Conservation (phyloP, 2,797 vertebrate genomes). For the Darevskia mixta region DNA sequence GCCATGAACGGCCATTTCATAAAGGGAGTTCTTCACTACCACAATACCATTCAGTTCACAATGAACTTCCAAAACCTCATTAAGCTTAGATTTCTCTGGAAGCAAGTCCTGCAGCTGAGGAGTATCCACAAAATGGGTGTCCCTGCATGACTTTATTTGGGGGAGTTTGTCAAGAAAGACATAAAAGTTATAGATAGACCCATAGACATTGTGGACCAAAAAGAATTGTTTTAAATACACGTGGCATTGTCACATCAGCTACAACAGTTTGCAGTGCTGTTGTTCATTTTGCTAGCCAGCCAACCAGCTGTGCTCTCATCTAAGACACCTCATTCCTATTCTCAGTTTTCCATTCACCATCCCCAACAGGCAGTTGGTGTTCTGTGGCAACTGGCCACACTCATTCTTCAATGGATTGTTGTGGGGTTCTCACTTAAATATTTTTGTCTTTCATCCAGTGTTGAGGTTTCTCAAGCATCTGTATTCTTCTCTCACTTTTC, state of each 20-base stretch:
- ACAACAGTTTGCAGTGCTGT: background rate
- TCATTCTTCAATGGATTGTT: background rate
- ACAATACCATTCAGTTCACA: background rate
- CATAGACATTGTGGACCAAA: background rate
- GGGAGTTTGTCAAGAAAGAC: background rate
- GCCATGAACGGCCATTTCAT: background rate
- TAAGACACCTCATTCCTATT: background rate
- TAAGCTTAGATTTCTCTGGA: background rate
- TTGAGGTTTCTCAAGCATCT: no score
- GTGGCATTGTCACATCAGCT: background rate
- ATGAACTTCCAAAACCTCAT: background rate
- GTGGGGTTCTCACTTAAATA: no score
- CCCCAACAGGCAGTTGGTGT: background rate
- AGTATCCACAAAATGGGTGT: background rate
- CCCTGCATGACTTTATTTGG: background rate
- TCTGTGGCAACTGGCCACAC: background rate
- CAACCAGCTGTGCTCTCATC: background rate
- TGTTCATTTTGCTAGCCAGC: background rate
- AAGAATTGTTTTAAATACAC: no score
- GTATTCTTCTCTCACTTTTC: no score
- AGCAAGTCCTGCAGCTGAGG: background rate
- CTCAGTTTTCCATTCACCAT: background rate
- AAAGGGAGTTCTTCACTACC: background rate
- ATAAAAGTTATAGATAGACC: background rate
- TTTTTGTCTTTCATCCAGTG: no score